Evolutionary conservation across 2,113 vertebrate genomes (phyloP).

Genomic region (Neogale vison): DNA sequence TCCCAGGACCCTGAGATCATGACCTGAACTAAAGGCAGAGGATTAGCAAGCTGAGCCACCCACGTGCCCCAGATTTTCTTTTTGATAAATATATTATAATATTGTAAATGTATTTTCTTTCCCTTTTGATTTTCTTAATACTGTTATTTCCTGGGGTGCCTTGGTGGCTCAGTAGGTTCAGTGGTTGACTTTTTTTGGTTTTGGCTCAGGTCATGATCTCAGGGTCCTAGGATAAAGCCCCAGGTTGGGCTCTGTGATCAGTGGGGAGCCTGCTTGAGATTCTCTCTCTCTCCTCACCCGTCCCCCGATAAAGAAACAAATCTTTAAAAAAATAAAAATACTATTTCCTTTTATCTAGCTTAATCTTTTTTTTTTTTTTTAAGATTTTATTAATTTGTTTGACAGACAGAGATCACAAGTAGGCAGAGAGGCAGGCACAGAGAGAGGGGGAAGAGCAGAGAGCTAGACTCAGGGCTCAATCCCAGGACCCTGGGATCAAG

Average conservation of each 20-base stretch:
- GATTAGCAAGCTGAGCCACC: background rate
- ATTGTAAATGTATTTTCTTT: background rate
- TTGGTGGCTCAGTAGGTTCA: background rate
- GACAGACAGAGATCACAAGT: no score
- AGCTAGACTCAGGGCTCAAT: fast-evolving
- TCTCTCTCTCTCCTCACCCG: background rate
- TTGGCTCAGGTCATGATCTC: background rate
- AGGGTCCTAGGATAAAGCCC: background rate
- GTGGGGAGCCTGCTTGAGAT: background rate
- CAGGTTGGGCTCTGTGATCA: background rate
- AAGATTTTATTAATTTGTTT: no score
- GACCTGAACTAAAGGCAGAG: background rate
- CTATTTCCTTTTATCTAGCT: background rate
- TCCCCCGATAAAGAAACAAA: background rate
- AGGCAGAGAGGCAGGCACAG: no score
- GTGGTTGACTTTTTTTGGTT: background rate
- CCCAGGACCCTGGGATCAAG: no score
- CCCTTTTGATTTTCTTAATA: background rate
- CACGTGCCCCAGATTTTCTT: background rate
- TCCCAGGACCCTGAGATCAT: background rate
- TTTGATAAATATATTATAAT: background rate
- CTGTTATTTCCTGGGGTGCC: background rate
- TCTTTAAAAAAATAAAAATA: background rate
- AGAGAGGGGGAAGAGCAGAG: no score
- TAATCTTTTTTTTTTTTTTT: no score